Base-by-base conservation (phyloP, 2,888 invertebrate genomes). In the Sinhomidia bicolor region DNA sequence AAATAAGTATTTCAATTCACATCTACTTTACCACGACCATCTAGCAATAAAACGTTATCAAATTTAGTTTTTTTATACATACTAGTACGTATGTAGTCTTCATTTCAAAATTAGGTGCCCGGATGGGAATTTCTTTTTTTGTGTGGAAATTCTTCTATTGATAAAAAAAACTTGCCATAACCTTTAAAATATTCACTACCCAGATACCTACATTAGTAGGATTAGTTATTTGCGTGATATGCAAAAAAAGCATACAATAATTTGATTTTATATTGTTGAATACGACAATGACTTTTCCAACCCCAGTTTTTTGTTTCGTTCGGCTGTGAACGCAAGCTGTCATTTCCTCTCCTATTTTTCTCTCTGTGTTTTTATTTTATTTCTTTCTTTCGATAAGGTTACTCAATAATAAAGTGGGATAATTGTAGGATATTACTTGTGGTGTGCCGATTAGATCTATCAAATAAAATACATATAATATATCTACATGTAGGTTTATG, bases 281-380 rank as follows among this genome's bases (percentile, higher is more conserved):
- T n/a, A n/a, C 71, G 86, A 62, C 86, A 86, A 81, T 86, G 86
- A 86, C 86, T 86, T 81, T 36, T 41, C 44, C 54, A 41, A 9
- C 41, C 5, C 6, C 41, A 41, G 17, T 57, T 57, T 76, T 51
- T 4, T 14, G 17, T 80, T 62, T 20, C 23, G 68, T 23, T 32
- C 41, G 9, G 9, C n/a, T 17, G 54, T 47, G 62, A 32, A 76
- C 78, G 78, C 71, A 86, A 74, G 79, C 80, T 86, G 71, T 74
- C 81, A 86, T 74, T 86, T 86, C 86, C 86, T 86, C 62, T 60
- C 36, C 36, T 6, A 14, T 7, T 14, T 9, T 54, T 57, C n/a
- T n/a, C n/a, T n/a, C n/a, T n/a, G n/a, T n/a, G n/a, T n/a, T 32
- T 23, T 6, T 51, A 23, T n/a, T 12, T 74, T 51, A 36, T 68